Percentiles rank a stretch among this genome's conserved stretches.
phyloP scores from a whole-genome alignment of 2,888 invertebrate genomes.

The Eurois occulta region DNA sequence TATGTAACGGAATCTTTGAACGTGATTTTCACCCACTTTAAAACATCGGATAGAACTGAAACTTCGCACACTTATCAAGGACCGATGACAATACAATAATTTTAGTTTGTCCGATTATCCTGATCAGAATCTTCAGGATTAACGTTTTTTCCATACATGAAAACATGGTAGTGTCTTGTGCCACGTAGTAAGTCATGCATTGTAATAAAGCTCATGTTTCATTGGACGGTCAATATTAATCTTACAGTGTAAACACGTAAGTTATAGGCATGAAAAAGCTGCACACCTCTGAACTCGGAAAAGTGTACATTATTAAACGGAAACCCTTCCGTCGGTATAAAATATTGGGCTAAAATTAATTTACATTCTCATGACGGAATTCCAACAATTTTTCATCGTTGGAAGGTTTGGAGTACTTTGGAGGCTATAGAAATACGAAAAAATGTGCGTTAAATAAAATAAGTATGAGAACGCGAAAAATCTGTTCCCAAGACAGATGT shows the following conservation, averaged over 20 bases:
- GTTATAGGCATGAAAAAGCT: neutral
- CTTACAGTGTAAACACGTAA: neutral
- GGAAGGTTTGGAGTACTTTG: neutral
- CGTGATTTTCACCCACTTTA: too few species aligned
- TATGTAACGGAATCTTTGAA: too few species aligned
- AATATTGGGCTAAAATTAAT: conserved; percentile 33
- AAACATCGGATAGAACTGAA: too few species aligned
- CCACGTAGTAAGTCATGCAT: too few species aligned
- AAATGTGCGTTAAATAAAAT: neutral
- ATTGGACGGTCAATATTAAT: conserved; percentile 5
- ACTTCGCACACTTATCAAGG: too few species aligned
- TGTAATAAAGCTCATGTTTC: neutral
- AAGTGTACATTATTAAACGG: conserved; percentile 18
- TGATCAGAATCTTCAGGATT: too few species aligned
- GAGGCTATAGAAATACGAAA: conserved; percentile 2
- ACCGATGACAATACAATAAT: too few species aligned
- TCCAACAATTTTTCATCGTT: neutral
- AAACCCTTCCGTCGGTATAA: conserved; percentile 10
- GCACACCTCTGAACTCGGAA: neutral
- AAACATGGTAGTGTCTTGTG: too few species aligned
- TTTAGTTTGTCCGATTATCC: too few species aligned
- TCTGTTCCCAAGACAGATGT: neutral
- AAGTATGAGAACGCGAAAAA: neutral
- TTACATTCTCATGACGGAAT: conserved; percentile 23
- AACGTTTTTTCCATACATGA: too few species aligned